Conservation (phyloP, 2,797 vertebrate genomes). For the Corythornis leucogaster region DNA sequence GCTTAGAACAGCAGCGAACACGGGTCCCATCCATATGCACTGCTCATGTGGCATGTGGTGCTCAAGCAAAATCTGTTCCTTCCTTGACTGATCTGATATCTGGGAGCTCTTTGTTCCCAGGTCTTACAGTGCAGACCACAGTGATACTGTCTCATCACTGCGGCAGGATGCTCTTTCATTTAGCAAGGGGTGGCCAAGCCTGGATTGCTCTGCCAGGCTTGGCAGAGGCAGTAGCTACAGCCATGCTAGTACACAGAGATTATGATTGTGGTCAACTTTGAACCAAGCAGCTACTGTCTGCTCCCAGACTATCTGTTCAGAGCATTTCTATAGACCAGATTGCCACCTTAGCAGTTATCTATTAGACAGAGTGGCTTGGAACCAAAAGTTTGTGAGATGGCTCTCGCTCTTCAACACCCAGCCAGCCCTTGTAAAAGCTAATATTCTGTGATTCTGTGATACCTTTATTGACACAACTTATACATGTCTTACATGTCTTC, state of each 20-base stretch:
- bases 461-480: not conserved
- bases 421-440: not conserved
- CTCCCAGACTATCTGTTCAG: not conserved
- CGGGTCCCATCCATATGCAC: rapidly evolving
- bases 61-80: not conserved
- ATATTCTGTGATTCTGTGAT: too few relatives aligned
- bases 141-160: not conserved
- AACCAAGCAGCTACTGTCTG: not conserved
- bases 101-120: not conserved
- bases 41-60: too few relatives aligned
- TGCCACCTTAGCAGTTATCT: not conserved
- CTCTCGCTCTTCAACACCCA: not conserved
- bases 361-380: not conserved
- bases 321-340: not conserved
- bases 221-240: not conserved
- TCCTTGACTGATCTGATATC: not conserved
- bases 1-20: not conserved
- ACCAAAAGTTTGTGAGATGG: not conserved
- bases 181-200: not conserved
- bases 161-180: not conserved
- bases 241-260: not conserved
- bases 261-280: not conserved
- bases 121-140: not conserved
- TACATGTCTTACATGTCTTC: not conserved
- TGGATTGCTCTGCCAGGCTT: not conserved